These are phyloP conservation scores for Mythimna impura DNA, from an alignment of 2,888 invertebrate species.

Conservation along the genomic window DNA sequence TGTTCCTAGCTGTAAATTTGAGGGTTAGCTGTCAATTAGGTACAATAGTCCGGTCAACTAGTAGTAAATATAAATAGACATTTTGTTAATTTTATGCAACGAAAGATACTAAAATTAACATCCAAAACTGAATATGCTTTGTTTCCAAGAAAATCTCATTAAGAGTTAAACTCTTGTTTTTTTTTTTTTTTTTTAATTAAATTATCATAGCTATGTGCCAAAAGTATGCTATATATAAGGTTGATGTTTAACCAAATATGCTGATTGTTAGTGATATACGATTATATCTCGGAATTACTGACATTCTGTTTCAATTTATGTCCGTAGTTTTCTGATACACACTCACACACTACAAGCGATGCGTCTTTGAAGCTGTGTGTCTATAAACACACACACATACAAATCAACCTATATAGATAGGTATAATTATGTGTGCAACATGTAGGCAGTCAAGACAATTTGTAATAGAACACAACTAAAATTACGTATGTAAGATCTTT, in stretches of 20 bases:
- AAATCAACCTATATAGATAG: constrained; percentile 3
- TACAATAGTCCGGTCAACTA: no score
- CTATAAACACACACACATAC: constrained; percentile 19
- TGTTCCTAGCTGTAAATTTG: no score
- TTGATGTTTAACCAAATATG: constrained; percentile 50
- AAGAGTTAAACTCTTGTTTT: constrained; percentile 24
- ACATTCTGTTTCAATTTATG: constrained; percentile 50
- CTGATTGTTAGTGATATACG: constrained; percentile 52
- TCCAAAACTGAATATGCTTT: neutral
- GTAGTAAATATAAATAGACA: no score
- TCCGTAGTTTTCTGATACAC: constrained; percentile 20
- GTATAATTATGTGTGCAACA: constrained; percentile 17
- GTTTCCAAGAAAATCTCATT: constrained; percentile 49
- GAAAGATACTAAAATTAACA: constrained; percentile 8
- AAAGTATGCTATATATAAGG: constrained; percentile 33
- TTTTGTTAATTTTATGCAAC: constrained; percentile 6
- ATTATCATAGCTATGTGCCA: constrained; percentile 36
- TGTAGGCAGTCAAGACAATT: constrained; percentile 43
- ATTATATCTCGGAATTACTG: constrained; percentile 44
- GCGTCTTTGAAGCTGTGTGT: neutral
- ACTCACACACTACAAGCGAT: constrained; percentile 6
- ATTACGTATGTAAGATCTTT: constrained; percentile 58
- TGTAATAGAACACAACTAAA: constrained; percentile 51
- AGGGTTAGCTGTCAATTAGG: no score
- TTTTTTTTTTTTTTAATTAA: constrained; percentile 12